Evolutionary conservation across 2,113 vertebrate genomes (phyloP).

Genomic region (Panthera uncia): DNA sequence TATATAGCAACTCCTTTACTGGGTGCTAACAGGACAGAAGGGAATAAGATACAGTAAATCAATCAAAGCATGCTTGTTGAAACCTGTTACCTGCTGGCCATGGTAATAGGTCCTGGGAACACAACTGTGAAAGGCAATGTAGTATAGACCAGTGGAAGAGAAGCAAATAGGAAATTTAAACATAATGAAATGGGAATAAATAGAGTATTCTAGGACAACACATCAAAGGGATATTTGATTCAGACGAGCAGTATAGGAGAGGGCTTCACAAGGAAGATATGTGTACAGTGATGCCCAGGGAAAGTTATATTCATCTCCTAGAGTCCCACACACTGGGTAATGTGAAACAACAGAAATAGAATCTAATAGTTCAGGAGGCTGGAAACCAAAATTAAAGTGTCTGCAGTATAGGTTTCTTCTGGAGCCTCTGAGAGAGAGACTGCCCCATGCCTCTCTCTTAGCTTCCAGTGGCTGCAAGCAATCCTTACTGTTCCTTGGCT

Average conservation of each 20-base stretch:
- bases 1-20: not conserved
- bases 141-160: not conserved
- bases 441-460: not conserved
- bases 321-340: not conserved
- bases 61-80: not conserved
- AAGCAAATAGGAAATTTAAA: not conserved
- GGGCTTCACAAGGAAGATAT: not conserved
- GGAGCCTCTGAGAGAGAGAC: not conserved
- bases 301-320: not conserved
- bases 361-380: not conserved
- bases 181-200: not conserved
- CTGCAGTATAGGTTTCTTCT: not conserved
- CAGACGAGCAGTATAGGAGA: not conserved
- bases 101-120: not conserved
- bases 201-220: not conserved
- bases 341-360: not conserved
- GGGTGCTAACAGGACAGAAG: not conserved
- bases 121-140: not conserved
- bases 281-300: not conserved
- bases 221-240: not conserved
- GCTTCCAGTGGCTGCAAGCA: not conserved
- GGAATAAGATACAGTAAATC: not conserved
- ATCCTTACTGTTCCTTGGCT: not conserved
- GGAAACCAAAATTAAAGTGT: not conserved
- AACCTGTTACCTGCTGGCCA: not conserved